Evolutionary conservation across 2,113 vertebrate genomes (phyloP), one percentile per base, ranked within the genome.

Genomic region (Leptobrachium leishanense): DNA sequence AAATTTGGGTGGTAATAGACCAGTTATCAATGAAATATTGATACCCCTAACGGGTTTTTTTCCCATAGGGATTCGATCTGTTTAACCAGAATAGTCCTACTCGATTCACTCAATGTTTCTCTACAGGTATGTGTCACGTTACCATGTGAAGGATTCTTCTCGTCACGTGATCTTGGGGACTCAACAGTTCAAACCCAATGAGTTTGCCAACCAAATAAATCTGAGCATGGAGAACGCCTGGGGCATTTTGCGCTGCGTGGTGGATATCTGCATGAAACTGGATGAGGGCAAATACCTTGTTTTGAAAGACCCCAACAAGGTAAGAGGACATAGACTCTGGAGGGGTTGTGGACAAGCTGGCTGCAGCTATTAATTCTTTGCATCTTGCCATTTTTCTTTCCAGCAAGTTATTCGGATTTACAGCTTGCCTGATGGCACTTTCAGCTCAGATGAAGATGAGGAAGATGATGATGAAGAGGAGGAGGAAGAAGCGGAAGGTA

Each of bases 201-300:
- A 99, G 90, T 99, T 99, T 6, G 97, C 98, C 91, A 98, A 96
- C 89, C 98, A 99, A 92, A 99, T 99, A 83, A 99, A 99, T 90
- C 93, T 99, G 91, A 98, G 97, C 74, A 97, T 99, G 88, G 98
- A 99, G 91, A 99, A 99, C 0, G 97, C 96, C 81, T 99, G 98
- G 98, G 98, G 98, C 57, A 99, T 99, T 89, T 90, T 99, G 76
- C 95, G 98, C 40, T 99, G 98, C 0, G 97, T 99, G 89, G 96
- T 98, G 3, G 98, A 99, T 84, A 98, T 98, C 90, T 99, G 98
- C 92, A 98, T 97, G 93, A 98, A 96, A 80, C 93, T 99, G 88
- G 97, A 99, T 6, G 97, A 99, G 92, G 98, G 98, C 75, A 99
- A 99, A 83, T 99, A 99, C 91, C 96, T 99, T 82, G 98, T 99